Percentiles rank a stretch among this genome's conserved stretches.
These are phyloP conservation scores for Oncorhynchus mykiss DNA, from an alignment of 2,113 vertebrate genomes.

Conservation along the genomic window DNA sequence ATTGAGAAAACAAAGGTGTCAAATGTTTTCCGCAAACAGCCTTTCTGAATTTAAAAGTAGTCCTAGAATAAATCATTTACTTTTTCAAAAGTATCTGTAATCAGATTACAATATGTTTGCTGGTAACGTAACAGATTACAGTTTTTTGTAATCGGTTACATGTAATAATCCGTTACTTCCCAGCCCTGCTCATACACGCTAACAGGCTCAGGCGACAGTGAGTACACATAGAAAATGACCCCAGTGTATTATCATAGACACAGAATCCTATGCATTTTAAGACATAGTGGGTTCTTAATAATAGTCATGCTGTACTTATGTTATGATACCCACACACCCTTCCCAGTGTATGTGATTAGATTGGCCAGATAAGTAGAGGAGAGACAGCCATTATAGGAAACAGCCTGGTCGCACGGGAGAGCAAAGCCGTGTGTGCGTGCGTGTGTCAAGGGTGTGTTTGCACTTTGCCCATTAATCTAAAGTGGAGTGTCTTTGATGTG, in stretches of 20 bases:
- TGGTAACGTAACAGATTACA: too few relatives aligned
- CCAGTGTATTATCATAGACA: not conserved
- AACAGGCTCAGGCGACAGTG: not conserved
- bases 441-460: slow-evolving; percentile 21
- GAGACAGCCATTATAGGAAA: slow-evolving; percentile 18
- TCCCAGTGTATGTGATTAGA: slow-evolving; percentile 47
- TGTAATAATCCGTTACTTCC: too few relatives aligned
- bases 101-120: too few relatives aligned
- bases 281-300: slow-evolving; percentile 28
- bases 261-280: slow-evolving; percentile 12
- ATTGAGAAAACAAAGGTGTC: too few relatives aligned
- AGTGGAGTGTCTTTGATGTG: slow-evolving; percentile 52
- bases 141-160: too few relatives aligned
- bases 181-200: not conserved
- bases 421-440: slow-evolving; percentile 14
- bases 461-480: slow-evolving; percentile 51
- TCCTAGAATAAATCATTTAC: too few relatives aligned
- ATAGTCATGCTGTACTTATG: slow-evolving; percentile 26
- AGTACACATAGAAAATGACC: slow-evolving; percentile 17
- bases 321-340: slow-evolving; percentile 38
- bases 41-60: too few relatives aligned
- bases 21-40: too few relatives aligned
- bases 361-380: slow-evolving; percentile 33
- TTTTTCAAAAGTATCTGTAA: too few relatives aligned
- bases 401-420: slow-evolving; percentile 8